Evolutionary conservation across 2,888 invertebrate species (phyloP).

Genomic region (Parthenolecanium corni): DNA sequence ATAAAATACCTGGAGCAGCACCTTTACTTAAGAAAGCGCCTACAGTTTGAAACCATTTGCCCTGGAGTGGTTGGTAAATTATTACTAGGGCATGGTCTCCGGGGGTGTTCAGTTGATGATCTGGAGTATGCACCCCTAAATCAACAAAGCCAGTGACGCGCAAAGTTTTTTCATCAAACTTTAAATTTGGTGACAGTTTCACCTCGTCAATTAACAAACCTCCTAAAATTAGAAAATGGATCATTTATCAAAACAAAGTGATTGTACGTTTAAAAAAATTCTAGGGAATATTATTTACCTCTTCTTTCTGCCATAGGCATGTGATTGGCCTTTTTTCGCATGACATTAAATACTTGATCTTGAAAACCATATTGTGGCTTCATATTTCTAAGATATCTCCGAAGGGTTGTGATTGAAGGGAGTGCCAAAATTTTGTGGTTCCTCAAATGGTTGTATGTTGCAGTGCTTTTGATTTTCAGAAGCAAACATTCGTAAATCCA

Average conservation of each 20-base stretch:
- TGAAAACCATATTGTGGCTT: constrained; percentile 32
- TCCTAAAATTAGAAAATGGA: background rate
- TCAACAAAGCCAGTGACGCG: constrained; percentile 6
- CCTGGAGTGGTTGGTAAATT: constrained; percentile 34
- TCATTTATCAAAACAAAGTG: background rate
- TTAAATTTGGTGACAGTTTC: constrained; percentile 4
- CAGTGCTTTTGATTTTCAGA: background rate
- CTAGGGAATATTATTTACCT: no score
- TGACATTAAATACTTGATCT: constrained; percentile 24
- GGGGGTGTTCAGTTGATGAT: background rate
- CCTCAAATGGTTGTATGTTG: constrained; percentile 2
- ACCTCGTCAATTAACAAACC: constrained; percentile 29
- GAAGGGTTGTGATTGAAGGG: background rate
- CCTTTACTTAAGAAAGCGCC: constrained; percentile 34
- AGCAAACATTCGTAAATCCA: constrained; percentile 6
- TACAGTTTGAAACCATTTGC: constrained; percentile 34
- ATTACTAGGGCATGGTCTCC: constrained; percentile 32
- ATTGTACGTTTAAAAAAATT: background rate
- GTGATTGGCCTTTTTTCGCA: constrained; percentile 29
- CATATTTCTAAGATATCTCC: background rate
- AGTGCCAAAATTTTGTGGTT: background rate
- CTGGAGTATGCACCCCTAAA: constrained; percentile 23
- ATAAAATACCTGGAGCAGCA: constrained; percentile 30
- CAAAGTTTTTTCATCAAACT: constrained; percentile 9
- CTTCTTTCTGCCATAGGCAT: constrained; percentile 29